Evolutionary conservation across 2,113 vertebrate species (phyloP).

Genomic region (Triplophysa rosa): DNA sequence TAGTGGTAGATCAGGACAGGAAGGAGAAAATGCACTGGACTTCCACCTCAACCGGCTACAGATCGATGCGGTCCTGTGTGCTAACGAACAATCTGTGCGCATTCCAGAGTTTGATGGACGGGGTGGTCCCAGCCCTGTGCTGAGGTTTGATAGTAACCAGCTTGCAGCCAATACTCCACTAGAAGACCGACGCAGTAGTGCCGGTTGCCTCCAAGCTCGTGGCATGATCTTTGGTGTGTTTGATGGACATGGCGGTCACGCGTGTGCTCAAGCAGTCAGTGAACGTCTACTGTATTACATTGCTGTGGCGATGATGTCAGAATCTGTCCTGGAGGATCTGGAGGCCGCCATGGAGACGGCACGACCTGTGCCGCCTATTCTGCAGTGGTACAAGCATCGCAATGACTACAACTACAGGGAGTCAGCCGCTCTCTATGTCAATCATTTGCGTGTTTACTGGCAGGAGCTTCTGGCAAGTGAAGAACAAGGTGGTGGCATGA

Average conservation of each 20-base stretch:
- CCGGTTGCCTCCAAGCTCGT: slow-evolving; percentile 84
- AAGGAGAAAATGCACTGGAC: slow-evolving; percentile 55
- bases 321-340: slow-evolving; percentile 81
- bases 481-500: slow-evolving; percentile 79
- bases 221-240: slow-evolving; percentile 95
- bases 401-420: slow-evolving; percentile 80
- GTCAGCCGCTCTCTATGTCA: slow-evolving; percentile 80
- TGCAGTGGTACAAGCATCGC: slow-evolving; percentile 88
- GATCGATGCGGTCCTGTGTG: slow-evolving; percentile 80
- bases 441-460: slow-evolving; percentile 93
- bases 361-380: slow-evolving; percentile 82
- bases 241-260: slow-evolving; percentile 89
- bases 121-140: slow-evolving; percentile 74
- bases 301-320: slow-evolving; percentile 86
- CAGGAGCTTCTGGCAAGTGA: slow-evolving; percentile 85
- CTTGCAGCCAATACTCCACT: slow-evolving; percentile 87
- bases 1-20: slow-evolving; percentile 8
- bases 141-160: slow-evolving; percentile 90
- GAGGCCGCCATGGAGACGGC: slow-evolving; percentile 83
- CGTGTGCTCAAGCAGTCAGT: slow-evolving; percentile 89
- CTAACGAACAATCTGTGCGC: slow-evolving; percentile 79
- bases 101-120: slow-evolving; percentile 71
- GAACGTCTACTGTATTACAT: slow-evolving; percentile 89
- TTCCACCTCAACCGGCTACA: slow-evolving; percentile 80
- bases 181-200: slow-evolving; percentile 86